phyloP scores from a whole-genome alignment of 1,140 invertebrate genomes.

The Camponotus pennsylvanicus region DNA sequence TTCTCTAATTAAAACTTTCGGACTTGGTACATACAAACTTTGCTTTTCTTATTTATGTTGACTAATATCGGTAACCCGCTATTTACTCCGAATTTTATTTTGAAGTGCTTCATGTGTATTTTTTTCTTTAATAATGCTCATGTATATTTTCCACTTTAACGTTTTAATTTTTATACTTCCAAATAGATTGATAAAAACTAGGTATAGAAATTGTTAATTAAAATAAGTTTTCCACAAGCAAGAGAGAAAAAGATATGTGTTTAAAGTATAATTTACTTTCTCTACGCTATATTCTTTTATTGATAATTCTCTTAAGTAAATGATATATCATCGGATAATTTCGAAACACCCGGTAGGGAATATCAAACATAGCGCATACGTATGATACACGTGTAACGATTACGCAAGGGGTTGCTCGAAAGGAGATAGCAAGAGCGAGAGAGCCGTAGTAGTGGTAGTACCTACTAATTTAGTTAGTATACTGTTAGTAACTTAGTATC shows the following conservation, averaged over 20 bases:
- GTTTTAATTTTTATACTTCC: constrained; percentile 1
- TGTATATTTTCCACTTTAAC: not conserved
- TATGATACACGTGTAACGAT: constrained; percentile 59
- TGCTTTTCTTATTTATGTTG: constrained; percentile 29
- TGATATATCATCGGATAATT: not conserved
- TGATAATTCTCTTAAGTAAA: not conserved
- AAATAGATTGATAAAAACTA: not conserved
- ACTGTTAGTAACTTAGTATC: constrained; percentile 74
- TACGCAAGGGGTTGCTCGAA: constrained; percentile 39
- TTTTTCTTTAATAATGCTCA: not conserved
- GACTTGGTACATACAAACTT: not conserved
- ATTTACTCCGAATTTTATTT: constrained; percentile 5
- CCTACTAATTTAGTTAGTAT: constrained; percentile 77
- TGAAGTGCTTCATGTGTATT: not conserved
- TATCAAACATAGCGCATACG: not conserved
- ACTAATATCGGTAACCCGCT: constrained; percentile 8
- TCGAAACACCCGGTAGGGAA: constrained; percentile 25
- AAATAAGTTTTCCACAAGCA: not conserved
- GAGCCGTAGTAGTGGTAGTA: constrained; percentile 49
- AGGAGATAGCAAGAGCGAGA: constrained; percentile 55
- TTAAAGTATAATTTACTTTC: not conserved
- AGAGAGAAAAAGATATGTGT: not conserved
- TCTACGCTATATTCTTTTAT: not conserved
- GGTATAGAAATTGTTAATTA: not conserved
- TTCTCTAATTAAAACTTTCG: constrained; percentile 44